phyloP scores from a whole-genome alignment of 92 coral and sea anemone species.

The Parazoanthus atlanticus region DNA sequence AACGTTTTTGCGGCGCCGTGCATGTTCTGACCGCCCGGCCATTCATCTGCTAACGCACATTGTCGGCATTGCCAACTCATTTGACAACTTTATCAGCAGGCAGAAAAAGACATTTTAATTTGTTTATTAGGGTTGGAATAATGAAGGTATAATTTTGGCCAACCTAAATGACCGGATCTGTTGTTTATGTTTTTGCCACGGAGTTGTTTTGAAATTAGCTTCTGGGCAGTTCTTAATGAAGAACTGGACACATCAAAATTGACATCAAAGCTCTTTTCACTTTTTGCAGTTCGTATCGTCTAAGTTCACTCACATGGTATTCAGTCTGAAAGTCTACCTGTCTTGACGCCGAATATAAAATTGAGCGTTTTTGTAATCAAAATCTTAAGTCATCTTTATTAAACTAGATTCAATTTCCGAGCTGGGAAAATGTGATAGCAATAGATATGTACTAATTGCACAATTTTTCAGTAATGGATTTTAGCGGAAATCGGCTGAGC shows the following conservation, averaged over 20 bases:
- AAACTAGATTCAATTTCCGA: conserved; percentile 31
- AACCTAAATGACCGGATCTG: conserved; percentile 33
- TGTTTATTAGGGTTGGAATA: conserved; percentile 45
- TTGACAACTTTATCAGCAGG: conserved; percentile 48
- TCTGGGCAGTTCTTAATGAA: neutral
- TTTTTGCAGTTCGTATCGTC: neutral
- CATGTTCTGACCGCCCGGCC: neutral
- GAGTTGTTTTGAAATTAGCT: conserved; percentile 24
- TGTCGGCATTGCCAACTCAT: conserved; percentile 28
- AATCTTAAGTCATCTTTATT: conserved; percentile 27
- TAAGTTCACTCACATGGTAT: neutral
- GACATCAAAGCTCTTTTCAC: neutral
- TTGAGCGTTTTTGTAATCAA: conserved; percentile 10
- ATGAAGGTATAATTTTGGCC: conserved; percentile 36
- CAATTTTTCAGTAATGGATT: conserved; percentile 46
- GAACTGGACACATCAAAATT: neutral
- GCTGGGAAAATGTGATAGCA: conserved; percentile 33
- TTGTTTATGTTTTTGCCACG: conserved; percentile 30
- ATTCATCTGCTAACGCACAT: conserved; percentile 24
- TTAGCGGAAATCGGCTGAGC: conserved; percentile 46
- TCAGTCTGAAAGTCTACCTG: neutral
- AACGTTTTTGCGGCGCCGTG: conserved; percentile 15
- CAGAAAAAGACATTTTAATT: conserved; percentile 49
- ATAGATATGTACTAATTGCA: conserved; percentile 30
- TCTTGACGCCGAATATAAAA: conserved; percentile 11